Evolutionary conservation across 2,113 vertebrate genomes (phyloP), one percentile per base, ranked within the genome.

Genomic region (Sphaerodactylus townsendi): DNA sequence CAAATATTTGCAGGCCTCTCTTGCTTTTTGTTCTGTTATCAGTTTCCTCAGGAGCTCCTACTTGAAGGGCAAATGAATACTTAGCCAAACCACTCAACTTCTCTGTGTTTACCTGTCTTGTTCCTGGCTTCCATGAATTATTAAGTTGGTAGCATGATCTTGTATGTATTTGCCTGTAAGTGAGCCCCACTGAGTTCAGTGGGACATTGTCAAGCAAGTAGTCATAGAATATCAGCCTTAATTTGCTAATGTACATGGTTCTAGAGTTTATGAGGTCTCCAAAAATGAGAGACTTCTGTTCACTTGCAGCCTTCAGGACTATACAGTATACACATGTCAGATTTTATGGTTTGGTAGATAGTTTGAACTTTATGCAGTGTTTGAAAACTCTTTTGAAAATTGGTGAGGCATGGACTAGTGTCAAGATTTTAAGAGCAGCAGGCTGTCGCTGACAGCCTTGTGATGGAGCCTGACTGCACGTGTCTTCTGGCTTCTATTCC

Each of bases 41-140:
- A 19, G 64, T 82, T 8, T 72, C 35, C 46, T 13, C 80, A 85
- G 62, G 48, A 84, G 44, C 44, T 39, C 71, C 0, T 0, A 83
- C 30, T 89, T 39, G 76, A 84, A 53, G 1, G 84, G 35, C 41
- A 13, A 44, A 14, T 77, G 19, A 1, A 0, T 87, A 41, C 21
- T 28, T 56, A 65, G 35, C 44, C 7, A 83, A 41, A 50, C 70
- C 30, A 21, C 19, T 89, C 73, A 78, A 41, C 15, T 79, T 85
- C 30, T 70, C 44, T 69, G 87, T 90, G 39, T 91, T 89, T 35
- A 72, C 19, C 21, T 9, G 5, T 89, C 56, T 88, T 3, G 71
- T 28, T 82, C 66, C 50, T 65, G 21, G 28, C 72, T 48, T 19
- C 79, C 50, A 11, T 1, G 25, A 9, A 3, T 81, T 70, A 21